Evolutionary conservation across 2,888 invertebrate species (phyloP), one percentile per base, ranked within the genome.

Genomic region (Drosophila nr. perissopoda): DNA sequence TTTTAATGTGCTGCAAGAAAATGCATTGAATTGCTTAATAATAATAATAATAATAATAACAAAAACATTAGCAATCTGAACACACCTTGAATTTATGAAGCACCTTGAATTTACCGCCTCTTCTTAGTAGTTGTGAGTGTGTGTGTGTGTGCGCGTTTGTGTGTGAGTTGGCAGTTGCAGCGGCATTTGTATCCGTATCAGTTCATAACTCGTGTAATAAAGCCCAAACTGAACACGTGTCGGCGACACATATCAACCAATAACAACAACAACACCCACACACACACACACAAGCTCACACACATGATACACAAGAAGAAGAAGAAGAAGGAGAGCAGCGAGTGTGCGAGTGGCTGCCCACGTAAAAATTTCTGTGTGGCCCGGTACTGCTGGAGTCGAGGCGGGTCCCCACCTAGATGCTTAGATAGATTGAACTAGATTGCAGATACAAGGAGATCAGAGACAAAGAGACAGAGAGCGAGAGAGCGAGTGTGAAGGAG

Each of bases 351-450:
- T 10, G 36, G 46, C 52, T 57, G 70, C 75, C 70, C 70, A 85
- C 79, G 74, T 65, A 74, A 78, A 71, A 74, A 74, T 25, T 16
- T 25, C 36, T 56, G 54, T 60, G 70, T 49, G 38, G 33, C 48
- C 49, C 61, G 70, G 61, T 61, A 36, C 49, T 10, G 40, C 49
- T 38, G 29, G 25, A 21, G 38, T 34, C 16, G 21, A 48, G 34
- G 18, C 18, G 18, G 27, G 46, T 82, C 76, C 85, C 79, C 79
- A 84, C 88, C 88, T 83, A 70, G 82, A 83, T 82, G 82, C 68
- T 74, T 83, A 64, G 86, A 83, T 83, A 84, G 82, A 84, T 84
- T 83, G 86, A 69, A 64, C 88, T 85, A 88, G 84, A 88, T 84
- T 70, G 53, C 74, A 56, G 56, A 33, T 38, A 61, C 53, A 70